phyloP scores from a whole-genome alignment of 2,888 invertebrate genomes.

The Tetramorium bicarinatum region DNA sequence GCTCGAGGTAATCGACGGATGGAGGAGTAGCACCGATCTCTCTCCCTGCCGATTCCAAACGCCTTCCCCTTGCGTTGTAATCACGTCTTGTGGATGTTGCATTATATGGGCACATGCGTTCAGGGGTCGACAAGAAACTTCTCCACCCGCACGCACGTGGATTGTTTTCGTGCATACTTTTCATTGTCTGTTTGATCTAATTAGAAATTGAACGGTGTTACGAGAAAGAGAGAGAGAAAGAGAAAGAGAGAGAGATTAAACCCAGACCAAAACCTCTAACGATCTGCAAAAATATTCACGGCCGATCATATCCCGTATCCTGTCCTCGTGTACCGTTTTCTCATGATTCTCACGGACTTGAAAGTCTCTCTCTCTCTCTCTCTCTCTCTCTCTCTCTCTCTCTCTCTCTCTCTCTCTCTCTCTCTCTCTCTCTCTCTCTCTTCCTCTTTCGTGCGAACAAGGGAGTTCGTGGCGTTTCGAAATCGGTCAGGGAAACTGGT shows the following conservation, averaged over 20 bases:
- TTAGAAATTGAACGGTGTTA: slow-evolving; percentile 61
- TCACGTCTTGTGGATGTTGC: slow-evolving; percentile 10
- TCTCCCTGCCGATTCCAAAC: slow-evolving; percentile 18
- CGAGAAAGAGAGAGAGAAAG: slow-evolving; percentile 7
- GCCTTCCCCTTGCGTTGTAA: slow-evolving; percentile 24
- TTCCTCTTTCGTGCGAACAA: slow-evolving; percentile 49
- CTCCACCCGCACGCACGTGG: neutral
- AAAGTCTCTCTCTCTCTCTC: neutral
- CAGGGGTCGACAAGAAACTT: slow-evolving; percentile 7
- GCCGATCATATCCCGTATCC: slow-evolving; percentile 66
- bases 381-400: slow-evolving; percentile 4
- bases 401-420: slow-evolving; percentile 1
- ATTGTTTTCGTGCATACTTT: slow-evolving; percentile 20
- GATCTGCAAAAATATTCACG: slow-evolving; percentile 70
- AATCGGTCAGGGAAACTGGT: slow-evolving; percentile 82
- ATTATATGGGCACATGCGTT: slow-evolving; percentile 3
- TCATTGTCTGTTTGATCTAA: slow-evolving; percentile 65
- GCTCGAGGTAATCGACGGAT: slow-evolving; percentile 47
- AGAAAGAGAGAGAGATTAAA: slow-evolving; percentile 41
- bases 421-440: neutral
- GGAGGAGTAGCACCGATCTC: slow-evolving; percentile 31
- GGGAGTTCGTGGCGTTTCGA: slow-evolving; percentile 69
- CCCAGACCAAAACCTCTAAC: slow-evolving; percentile 58
- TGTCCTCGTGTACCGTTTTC: slow-evolving; percentile 70
- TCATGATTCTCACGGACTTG: slow-evolving; percentile 77